phyloP scores from a whole-genome alignment of 2,113 vertebrate species.

The Indri indri region DNA sequence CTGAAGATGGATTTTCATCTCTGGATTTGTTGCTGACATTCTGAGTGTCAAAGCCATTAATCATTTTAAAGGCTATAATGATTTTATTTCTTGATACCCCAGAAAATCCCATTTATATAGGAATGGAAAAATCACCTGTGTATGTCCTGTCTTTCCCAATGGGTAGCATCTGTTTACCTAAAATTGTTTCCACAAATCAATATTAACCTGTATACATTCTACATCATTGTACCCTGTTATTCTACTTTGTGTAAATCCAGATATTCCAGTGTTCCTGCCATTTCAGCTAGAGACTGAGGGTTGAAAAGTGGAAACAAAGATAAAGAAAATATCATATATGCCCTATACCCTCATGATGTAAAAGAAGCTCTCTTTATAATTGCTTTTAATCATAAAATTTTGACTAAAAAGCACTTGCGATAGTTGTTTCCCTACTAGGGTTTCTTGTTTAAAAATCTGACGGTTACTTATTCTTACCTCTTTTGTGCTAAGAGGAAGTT shows the following conservation, averaged over 20 bases:
- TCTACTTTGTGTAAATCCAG: fast-evolving
- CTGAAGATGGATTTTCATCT: neutral
- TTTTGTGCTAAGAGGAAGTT: neutral
- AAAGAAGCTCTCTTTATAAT: neutral
- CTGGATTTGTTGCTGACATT: neutral
- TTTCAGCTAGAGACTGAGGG: neutral
- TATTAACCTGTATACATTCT: neutral
- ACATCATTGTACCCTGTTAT: too few species aligned
- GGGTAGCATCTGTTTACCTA: neutral
- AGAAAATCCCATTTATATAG: neutral
- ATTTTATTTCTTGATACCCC: neutral
- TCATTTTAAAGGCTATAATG: neutral
- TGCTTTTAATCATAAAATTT: neutral
- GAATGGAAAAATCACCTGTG: neutral
- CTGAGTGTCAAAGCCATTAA: neutral
- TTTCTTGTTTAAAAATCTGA: neutral
- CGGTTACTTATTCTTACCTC: neutral
- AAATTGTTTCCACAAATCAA: neutral
- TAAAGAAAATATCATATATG: neutral
- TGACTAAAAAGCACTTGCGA: neutral
- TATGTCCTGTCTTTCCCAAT: neutral
- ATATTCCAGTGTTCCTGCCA: neutral
- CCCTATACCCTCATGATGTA: neutral
- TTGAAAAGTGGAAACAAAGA: neutral
- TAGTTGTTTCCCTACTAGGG: fast-evolving